Base-by-base conservation (phyloP, 2,113 vertebrate species). In the Otus sunia region DNA sequence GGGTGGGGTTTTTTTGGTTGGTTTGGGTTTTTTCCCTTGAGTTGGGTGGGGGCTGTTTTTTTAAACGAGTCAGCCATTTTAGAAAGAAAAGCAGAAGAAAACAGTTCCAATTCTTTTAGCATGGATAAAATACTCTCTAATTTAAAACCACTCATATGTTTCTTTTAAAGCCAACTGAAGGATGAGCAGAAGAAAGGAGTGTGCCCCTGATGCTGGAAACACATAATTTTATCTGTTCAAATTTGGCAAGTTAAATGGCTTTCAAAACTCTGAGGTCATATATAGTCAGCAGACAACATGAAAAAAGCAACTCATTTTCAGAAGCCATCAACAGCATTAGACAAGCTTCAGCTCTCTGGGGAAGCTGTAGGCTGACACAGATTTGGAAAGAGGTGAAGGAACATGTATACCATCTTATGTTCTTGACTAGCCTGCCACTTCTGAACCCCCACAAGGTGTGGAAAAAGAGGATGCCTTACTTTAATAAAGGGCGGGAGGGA, bases 41-140 rank as follows among this genome's bases (percentile, higher is more conserved):
- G 3, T 21, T 9, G 2, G 2, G 2, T 39, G 6, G 12, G 2
- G 2, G 1, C 25, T 27, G 16, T 18, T 45, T 36, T 87, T 69
- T 85, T 27, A 64, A 63, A 74, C 1, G 3, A 67, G 11, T n/a
- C 15, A 34, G 9, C 3, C 21, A 45, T 29, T 86, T 71, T 27
- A 71, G 55, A 11, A 67, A 80, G 12, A 37, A 78, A 77, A 84
- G 11, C 25, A 45, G 15, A 56, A 84, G 16, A 55, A 85, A 55
- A 86, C 3, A 30, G 12, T 49, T 89, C 11, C 3, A 25, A 1
- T 21, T 64, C 5, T 94, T 93, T 63, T 15, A 50, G 56, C 37
- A 69, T 82, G 21, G 21, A 67, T 56, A 64, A 90, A 87, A 45
- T 7, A 55, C 8, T 47, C 8, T 63, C 10, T 58, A 50, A 74